Base-by-base conservation (phyloP, 2,797 vertebrate species). In the Malacoctenus gilli region DNA sequence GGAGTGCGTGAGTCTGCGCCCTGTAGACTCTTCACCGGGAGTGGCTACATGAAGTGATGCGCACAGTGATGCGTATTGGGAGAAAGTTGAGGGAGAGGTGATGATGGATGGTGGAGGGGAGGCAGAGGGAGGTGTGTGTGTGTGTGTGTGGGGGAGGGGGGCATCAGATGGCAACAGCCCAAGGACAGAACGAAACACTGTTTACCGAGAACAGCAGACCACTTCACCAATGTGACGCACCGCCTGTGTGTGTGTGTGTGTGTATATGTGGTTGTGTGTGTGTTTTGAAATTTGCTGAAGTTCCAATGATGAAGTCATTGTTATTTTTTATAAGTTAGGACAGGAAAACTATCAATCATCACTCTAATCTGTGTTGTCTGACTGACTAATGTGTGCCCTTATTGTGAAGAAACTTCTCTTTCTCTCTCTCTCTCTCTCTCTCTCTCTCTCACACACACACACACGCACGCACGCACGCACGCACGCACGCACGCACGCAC, bases 21-120 rank as follows among this genome's bases (percentile, higher is more conserved):
- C n/a, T 68, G 83, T 67, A 70, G 48, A 61, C 30, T 69, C 48
- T 47, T 22, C n/a, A n/a, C n/a, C n/a, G n/a, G n/a, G n/a, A n/a
- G n/a, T n/a, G n/a, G n/a, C n/a, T n/a, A n/a, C n/a, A n/a, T n/a
- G n/a, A n/a, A n/a, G n/a, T n/a, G n/a, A n/a, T n/a, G n/a, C n/a
- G 1, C 40, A 21, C 4, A 36, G 23, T 22, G 38, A 55, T 38
- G 41, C 50, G 51, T 36, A 46, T 16, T 21, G 39, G 56, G 58
- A 57, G 35, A 43, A 73, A 43, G 31, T 44, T 53, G 72, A n/a
- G n/a, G n/a, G 52, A 40, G 54, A 41, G 59, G 9, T 40, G 43
- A 20, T 72, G 68, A 79, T 48, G 50, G 68, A 82, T 57, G 59
- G 59, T 53, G 69, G 50, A 55, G 42, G 61, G 22, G 59, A 23